Evolutionary conservation across 2,113 vertebrate genomes (phyloP), one percentile per base, ranked within the genome.

Genomic region (Tupaia tana): DNA sequence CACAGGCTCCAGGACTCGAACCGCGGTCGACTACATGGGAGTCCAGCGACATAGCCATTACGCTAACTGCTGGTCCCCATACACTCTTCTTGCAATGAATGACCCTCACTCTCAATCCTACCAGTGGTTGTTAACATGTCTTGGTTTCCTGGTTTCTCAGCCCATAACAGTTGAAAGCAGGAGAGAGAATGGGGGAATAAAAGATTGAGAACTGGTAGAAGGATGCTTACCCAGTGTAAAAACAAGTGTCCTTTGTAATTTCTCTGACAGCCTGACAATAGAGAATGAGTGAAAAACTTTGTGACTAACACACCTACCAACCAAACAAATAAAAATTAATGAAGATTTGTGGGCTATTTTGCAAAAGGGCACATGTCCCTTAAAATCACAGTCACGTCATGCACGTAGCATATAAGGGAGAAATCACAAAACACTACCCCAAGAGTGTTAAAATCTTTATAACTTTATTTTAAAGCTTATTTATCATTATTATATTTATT

Each of bases 61-160:
- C 5, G 43, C 43, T 43, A 43, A 43, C 43, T 43, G 43, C 43
- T 43, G 43, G 43, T 43, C 43, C 43, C 63, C 6, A 10, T 54
- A 75, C 54, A 27, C 15, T 87, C 67, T 85, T 85, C 59, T 80
- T 64, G 13, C 4, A 80, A 69, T 71, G 77, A 85, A 69, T 0
- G 2, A 31, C 18, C 11, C 34, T 89, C 31, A n/a, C 19, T 83
- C 85, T 83, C 20, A 77, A 43, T 86, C 81, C 58, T 64, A 64
- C 25, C 74, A 81, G 52, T 34, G 58, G 70, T 71, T 56, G 74
- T 80, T 80, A 92, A 79, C 19, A 77, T 71, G 77, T 29, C 86
- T 20, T 75, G 25, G 67, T 77, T 94, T 94, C 80, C 27, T 96
- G 56, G 56, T 20, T 91, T 96, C 74, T 93, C 43, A 85, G 78